These are phyloP conservation scores for Eristalinus aeneus DNA, from an alignment of 2,888 invertebrate genomes.

Conservation along the genomic window DNA sequence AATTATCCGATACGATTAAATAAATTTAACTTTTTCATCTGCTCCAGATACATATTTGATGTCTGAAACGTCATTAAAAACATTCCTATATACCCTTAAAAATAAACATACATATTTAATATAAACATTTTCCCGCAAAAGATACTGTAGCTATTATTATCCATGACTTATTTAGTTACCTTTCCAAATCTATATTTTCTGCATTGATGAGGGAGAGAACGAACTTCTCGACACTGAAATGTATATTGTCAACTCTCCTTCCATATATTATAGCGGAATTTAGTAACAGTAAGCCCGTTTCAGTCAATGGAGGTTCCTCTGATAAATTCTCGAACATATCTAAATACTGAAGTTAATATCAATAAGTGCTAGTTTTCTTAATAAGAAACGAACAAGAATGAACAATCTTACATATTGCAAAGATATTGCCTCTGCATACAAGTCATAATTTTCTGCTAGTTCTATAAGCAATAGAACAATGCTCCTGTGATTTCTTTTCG, in stretches of 20 bases:
- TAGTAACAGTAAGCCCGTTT: slow-evolving; percentile 75
- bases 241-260: slow-evolving; percentile 76
- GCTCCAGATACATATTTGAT: too few relatives aligned
- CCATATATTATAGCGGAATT: slow-evolving; percentile 77
- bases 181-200: not conserved
- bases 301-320: slow-evolving; percentile 67
- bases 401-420: slow-evolving; percentile 74
- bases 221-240: slow-evolving; percentile 74
- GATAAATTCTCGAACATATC: slow-evolving; percentile 73
- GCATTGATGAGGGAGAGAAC: slow-evolving; percentile 72
- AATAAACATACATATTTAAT: too few relatives aligned
- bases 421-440: slow-evolving; percentile 76
- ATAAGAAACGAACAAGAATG: not conserved
- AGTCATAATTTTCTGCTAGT: slow-evolving; percentile 76
- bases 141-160: too few relatives aligned
- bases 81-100: too few relatives aligned
- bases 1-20: too few relatives aligned
- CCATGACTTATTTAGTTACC: not conserved
- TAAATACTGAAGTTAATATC: slow-evolving; percentile 73
- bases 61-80: too few relatives aligned
- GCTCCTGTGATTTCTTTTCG: slow-evolving; percentile 72
- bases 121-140: too few relatives aligned
- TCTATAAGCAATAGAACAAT: slow-evolving; percentile 76
- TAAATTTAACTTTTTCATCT: too few relatives aligned
- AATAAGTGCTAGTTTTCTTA: too few relatives aligned